A percentile compares a stretch with the other conserved stretches of the same genome.
phyloP scores from a whole-genome alignment of 2,797 vertebrate species.

The Streptopelia turtur region DNA sequence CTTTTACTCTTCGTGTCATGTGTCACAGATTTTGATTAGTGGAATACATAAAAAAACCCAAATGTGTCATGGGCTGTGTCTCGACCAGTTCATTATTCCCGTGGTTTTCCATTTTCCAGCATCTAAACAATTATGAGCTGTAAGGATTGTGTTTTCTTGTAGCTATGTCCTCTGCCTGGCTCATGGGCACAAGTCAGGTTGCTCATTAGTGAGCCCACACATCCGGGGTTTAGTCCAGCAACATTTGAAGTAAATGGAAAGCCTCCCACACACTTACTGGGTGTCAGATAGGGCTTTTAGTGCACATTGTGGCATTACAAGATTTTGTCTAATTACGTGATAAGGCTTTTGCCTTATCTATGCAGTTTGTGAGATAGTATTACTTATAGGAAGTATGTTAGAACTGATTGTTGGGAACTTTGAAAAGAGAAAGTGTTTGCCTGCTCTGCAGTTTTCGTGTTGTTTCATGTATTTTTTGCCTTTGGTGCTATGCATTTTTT shows the following conservation, averaged over 20 bases:
- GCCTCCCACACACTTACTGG: conserved; percentile 8
- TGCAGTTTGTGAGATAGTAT: not conserved
- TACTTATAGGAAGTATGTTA: not conserved
- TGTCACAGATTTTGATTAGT: not conserved
- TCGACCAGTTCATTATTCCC: not conserved
- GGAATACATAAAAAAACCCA: not conserved
- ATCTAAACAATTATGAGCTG: not conserved
- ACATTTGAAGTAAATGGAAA: conserved; percentile 33
- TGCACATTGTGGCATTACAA: not conserved
- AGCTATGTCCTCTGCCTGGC: not conserved
- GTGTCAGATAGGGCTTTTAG: not conserved
- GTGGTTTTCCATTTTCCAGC: not conserved
- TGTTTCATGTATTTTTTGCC: conserved; percentile 13
- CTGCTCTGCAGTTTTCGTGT: conserved; percentile 6
- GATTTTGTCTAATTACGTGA: conserved; percentile 20
- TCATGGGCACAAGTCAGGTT: not conserved
- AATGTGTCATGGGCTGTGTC: not conserved
- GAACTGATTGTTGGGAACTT: not conserved
- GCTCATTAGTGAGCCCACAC: conserved; percentile 40
- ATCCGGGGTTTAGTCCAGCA: not conserved
- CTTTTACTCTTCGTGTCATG: not conserved
- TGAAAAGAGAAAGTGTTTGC: not conserved
- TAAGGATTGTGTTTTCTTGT: not conserved
- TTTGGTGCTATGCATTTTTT: conserved; percentile 21
- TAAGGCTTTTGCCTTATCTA: conserved; percentile 13